A percentile compares a stretch with the other conserved stretches of the same genome.
Evolutionary conservation across 2,888 invertebrate genomes (phyloP).

Genomic region (Drosophila borborema): DNA sequence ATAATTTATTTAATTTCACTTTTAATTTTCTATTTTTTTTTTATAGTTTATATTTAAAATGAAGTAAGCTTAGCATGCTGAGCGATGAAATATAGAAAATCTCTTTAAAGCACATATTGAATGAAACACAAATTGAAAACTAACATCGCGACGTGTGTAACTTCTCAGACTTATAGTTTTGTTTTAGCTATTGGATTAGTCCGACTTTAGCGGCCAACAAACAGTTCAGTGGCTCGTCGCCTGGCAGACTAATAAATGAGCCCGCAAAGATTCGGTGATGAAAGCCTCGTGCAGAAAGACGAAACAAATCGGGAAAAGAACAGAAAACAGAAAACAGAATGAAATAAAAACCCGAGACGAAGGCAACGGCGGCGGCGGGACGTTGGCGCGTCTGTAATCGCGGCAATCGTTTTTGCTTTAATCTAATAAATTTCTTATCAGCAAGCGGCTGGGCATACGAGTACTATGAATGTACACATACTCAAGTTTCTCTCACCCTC

Average conservation of each 20-base stretch:
- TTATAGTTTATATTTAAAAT: constrained; percentile 13
- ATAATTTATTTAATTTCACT: constrained; percentile 28
- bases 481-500: not conserved
- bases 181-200: constrained; percentile 12
- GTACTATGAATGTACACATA: constrained; percentile 14
- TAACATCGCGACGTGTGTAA: constrained; percentile 8
- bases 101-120: constrained; percentile 25
- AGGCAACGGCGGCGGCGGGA: constrained; percentile 19
- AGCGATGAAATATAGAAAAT: constrained; percentile 1
- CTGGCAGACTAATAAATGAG: constrained; percentile 66
- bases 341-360: constrained; percentile 17
- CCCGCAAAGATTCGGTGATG: constrained; percentile 47
- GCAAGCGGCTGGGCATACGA: constrained; percentile 42
- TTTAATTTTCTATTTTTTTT: constrained; percentile 36
- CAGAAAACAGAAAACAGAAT: constrained; percentile 21
- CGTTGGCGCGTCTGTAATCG: constrained; percentile 62
- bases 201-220: constrained; percentile 39
- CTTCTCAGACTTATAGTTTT: constrained; percentile 1
- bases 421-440: constrained; percentile 81
- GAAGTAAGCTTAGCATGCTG: not conserved
- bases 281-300: constrained; percentile 41
- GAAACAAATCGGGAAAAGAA: constrained; percentile 46
- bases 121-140: not conserved
- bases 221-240: constrained; percentile 56
- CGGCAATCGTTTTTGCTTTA: constrained; percentile 72